phyloP scores from a whole-genome alignment of 2,888 invertebrate species.

The Scaptomyza polygonia region DNA sequence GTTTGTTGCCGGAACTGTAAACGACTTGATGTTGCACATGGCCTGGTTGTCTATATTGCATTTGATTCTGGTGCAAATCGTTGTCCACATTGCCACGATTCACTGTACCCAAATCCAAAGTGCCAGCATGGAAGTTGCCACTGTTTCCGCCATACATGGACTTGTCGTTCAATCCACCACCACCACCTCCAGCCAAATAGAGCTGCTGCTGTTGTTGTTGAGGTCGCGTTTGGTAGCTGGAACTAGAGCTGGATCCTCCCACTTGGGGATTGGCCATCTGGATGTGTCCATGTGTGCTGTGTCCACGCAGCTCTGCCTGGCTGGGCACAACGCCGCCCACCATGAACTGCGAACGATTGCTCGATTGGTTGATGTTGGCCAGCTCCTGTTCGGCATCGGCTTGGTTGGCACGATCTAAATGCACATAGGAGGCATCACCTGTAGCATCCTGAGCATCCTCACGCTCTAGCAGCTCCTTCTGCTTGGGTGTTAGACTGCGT shows the following conservation, averaged over 20 bases:
- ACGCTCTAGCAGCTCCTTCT: slow-evolving; percentile 81
- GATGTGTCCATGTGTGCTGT: slow-evolving; percentile 74
- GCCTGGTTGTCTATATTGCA: slow-evolving; percentile 46
- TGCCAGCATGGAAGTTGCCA: slow-evolving; percentile 80
- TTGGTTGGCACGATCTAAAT: slow-evolving; percentile 83
- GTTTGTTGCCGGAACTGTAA: slow-evolving; percentile 65
- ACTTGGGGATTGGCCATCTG: slow-evolving; percentile 69
- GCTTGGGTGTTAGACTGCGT: slow-evolving; percentile 79
- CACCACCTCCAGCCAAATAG: slow-evolving; percentile 44
- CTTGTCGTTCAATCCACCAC: slow-evolving; percentile 48
- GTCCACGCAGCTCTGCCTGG: slow-evolving; percentile 42
- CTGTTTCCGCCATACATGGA: slow-evolving; percentile 65
- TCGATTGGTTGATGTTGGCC: slow-evolving; percentile 37
- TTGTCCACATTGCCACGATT: slow-evolving; percentile 81
- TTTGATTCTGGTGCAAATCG: slow-evolving; percentile 72
- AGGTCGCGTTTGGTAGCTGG: slow-evolving; percentile 50
- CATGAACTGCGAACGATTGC: slow-evolving; percentile 12
- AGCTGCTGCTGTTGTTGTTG: slow-evolving; percentile 55
- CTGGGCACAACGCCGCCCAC: not conserved
- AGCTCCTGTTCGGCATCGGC: slow-evolving; percentile 65
- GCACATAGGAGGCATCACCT: slow-evolving; percentile 85
- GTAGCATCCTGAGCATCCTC: slow-evolving; percentile 83
- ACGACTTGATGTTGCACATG: slow-evolving; percentile 51
- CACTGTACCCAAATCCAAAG: slow-evolving; percentile 79
- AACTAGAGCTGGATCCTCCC: slow-evolving; percentile 24